Evolutionary conservation across 2,113 vertebrate genomes (phyloP), one percentile per base, ranked within the genome.

Genomic region (Channa maculata): DNA sequence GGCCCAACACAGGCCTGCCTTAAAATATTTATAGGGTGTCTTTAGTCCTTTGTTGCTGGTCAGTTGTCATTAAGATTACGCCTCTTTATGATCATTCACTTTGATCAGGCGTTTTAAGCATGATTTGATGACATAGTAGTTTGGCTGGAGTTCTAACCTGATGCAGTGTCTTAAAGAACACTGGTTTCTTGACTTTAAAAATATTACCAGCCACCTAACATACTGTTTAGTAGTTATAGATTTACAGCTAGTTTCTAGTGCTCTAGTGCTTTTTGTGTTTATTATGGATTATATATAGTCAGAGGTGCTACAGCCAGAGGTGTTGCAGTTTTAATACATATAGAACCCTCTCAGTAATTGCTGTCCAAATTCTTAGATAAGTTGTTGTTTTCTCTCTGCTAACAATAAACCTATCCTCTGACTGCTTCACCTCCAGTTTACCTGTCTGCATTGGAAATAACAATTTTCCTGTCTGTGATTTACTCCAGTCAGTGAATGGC

Each of bases 61-160:
- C 79, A 54, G 58, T 72, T 6, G 14, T 34, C 70, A 39, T 14
- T 34, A 9, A 48, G 34, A 49, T 58, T 43, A 9, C 39, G 4
- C 6, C 14, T 24, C 44, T 59, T 51, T 58, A 45, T 70, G 11
- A 34, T 48, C 71, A 39, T 51, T 39, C 12, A 9, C 4, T 7
- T 7, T 72, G 58, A 51, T 14, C 6, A 24, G 39, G 14, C 2
- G 1, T 11, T 63, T 50, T 41, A 0, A 13, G 9, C 24, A 6
- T 59, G 37, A 54, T n/a, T 76, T 75, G 55, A 61, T 72, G 44
- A 68, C 62, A 57, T 14, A 52, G 79, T 77, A 14, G 2, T 60
- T 85, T 59, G 70, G 48, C 63, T 15, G 34, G 61, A 59, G 15
- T 11, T 79, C 2, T 53, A 54, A 76, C 37, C 4, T 75, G 49